Evolutionary conservation across 1,140 invertebrate species (phyloP).

Genomic region (Metaphire vulgaris): DNA sequence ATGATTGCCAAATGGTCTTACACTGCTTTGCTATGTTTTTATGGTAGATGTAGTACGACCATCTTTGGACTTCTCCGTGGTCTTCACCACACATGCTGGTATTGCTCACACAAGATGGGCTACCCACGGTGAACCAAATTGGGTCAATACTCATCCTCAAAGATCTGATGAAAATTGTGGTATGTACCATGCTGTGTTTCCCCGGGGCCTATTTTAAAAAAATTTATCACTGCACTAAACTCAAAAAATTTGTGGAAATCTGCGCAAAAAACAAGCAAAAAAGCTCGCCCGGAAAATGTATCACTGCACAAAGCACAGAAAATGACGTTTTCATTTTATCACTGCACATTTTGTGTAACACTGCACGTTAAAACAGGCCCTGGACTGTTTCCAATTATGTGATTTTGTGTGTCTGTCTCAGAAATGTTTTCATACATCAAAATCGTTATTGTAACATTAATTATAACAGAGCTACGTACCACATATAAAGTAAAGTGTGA

Average conservation of each 20-base stretch:
- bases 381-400: not conserved
- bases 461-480: not conserved
- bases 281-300: too few relatives aligned
- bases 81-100: conserved; percentile 75
- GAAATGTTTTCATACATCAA: not conserved
- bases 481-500: not conserved
- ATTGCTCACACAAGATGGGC: conserved; percentile 99
- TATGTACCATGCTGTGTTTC: not conserved
- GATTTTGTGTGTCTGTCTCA: not conserved
- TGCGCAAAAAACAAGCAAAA: too few relatives aligned
- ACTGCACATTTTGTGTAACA: too few relatives aligned
- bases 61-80: conserved; percentile 63
- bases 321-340: too few relatives aligned
- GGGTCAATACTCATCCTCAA: conserved; percentile 92
- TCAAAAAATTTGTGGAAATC: too few relatives aligned
- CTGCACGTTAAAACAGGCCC: too few relatives aligned
- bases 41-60: too few relatives aligned
- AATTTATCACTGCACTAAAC: too few relatives aligned
- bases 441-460: not conserved
- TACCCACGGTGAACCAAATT: conserved; percentile 90
- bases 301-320: too few relatives aligned
- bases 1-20: too few relatives aligned
- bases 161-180: conserved; percentile 74
- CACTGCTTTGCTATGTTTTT: too few relatives aligned
- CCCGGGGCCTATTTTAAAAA: not conserved